Evolutionary conservation across 1,140 invertebrate genomes (phyloP).

Genomic region (Drosophila nebulosa): DNA sequence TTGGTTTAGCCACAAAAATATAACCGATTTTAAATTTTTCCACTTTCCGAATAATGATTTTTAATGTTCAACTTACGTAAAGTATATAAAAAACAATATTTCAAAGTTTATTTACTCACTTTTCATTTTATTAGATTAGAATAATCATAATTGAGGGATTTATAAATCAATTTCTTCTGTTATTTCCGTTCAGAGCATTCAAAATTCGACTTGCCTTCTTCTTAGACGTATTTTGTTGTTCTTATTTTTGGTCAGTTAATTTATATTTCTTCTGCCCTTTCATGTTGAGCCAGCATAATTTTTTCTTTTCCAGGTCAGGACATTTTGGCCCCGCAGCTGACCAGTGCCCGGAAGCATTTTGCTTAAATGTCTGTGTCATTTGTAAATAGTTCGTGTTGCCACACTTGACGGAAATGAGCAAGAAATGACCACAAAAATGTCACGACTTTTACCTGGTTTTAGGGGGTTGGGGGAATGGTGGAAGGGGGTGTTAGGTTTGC

Average conservation of each 20-base stretch:
- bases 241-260: constrained; percentile 1
- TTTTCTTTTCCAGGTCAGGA: constrained; percentile 36
- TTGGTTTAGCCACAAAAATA: no score
- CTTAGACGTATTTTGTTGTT: constrained; percentile 24
- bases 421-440: constrained; percentile 73
- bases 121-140: no score
- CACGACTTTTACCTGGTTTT: constrained; percentile 62
- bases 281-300: constrained; percentile 71
- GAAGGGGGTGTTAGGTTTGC: constrained; percentile 3
- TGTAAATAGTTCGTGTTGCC: constrained; percentile 75
- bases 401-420: constrained; percentile 77
- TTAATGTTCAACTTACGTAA: no score
- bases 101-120: no score
- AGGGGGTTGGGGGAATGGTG: not conserved
- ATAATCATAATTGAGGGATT: no score
- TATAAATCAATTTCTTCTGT: no score
- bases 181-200: no score
- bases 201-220: not conserved
- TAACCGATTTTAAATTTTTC: no score
- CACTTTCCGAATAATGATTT: no score
- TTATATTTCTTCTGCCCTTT: constrained; percentile 35
- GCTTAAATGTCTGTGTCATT: constrained; percentile 77
- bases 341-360: constrained; percentile 72
- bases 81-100: no score
- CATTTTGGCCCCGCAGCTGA: constrained; percentile 42